These are phyloP conservation scores for Smutsia gigantea DNA, from an alignment of 2,797 vertebrate species.

Conservation along the genomic window DNA sequence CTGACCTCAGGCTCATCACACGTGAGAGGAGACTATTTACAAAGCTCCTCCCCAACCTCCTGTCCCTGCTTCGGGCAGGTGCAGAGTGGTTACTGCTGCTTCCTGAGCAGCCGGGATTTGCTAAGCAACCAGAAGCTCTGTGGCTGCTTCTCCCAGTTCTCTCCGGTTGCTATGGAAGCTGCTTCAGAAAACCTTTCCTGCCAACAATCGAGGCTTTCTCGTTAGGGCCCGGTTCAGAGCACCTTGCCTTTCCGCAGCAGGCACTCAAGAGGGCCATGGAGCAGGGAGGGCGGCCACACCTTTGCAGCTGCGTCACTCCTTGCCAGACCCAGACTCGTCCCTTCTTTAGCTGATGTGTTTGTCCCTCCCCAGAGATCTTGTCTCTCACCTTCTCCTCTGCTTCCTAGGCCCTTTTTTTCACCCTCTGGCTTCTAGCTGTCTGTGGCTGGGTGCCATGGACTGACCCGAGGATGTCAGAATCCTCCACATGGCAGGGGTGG, in stretches of 20 bases:
- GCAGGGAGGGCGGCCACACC: fast-evolving
- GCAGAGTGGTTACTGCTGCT: neutral
- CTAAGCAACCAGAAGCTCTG: constrained; percentile 61
- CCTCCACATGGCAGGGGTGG: no score
- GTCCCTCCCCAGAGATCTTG: neutral
- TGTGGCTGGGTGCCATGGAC: neutral
- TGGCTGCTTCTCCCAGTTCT: neutral
- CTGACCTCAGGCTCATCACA: neutral
- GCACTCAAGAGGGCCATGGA: no score
- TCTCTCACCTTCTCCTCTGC: neutral
- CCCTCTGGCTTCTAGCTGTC: neutral
- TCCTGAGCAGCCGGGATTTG: neutral
- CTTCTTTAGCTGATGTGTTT: neutral
- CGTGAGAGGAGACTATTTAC: no score
- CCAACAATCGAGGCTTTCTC: neutral
- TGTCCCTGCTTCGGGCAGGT: neutral
- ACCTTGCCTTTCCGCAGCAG: neutral
- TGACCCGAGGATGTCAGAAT: neutral
- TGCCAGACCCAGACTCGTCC: neutral
- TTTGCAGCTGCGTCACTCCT: no score
- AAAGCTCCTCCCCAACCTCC: neutral
- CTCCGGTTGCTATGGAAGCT: constrained; percentile 71
- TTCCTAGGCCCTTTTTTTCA: neutral
- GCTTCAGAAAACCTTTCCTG: constrained; percentile 41
- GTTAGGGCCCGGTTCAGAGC: neutral